These are phyloP conservation scores for Drosophila ohnishii DNA, from an alignment of 1,140 invertebrate species.

Conservation along the genomic window DNA sequence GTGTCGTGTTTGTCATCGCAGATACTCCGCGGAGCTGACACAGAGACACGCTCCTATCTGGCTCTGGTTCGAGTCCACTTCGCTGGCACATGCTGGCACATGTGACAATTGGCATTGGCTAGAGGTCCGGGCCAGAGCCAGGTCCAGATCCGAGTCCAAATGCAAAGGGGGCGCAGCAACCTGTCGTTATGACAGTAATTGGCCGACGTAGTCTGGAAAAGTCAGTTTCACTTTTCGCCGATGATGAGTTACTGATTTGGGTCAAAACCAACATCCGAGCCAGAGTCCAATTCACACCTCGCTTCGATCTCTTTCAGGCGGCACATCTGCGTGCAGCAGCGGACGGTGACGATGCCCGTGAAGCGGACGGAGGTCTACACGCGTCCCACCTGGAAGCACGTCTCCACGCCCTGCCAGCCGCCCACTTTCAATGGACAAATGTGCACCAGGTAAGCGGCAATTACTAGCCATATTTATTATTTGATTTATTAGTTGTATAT, in stretches of 20 bases:
- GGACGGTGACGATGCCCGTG: slow-evolving; percentile 83
- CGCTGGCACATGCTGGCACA: slow-evolving; percentile 41
- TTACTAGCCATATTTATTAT: neutral
- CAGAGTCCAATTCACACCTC: slow-evolving; percentile 26
- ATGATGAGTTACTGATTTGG: slow-evolving; percentile 62
- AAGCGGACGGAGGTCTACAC: slow-evolving; percentile 84
- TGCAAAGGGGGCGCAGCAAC: slow-evolving; percentile 48
- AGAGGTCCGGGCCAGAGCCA: neutral
- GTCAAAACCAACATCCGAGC: slow-evolving; percentile 36
- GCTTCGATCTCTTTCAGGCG: slow-evolving; percentile 76
- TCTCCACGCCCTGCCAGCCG: slow-evolving; percentile 84
- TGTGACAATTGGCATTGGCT: slow-evolving; percentile 55
- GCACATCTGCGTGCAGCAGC: slow-evolving; percentile 84
- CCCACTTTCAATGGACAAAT: slow-evolving; percentile 84
- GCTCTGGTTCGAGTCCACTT: slow-evolving; percentile 18
- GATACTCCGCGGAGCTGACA: slow-evolving; percentile 27
- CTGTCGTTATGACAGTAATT: slow-evolving; percentile 80
- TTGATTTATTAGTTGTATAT: neutral
- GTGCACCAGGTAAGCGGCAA: slow-evolving; percentile 73
- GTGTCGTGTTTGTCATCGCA: slow-evolving; percentile 49
- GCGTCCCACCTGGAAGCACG: slow-evolving; percentile 83
- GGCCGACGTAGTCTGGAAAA: slow-evolving; percentile 64
- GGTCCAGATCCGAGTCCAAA: slow-evolving; percentile 23
- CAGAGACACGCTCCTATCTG: slow-evolving; percentile 43
- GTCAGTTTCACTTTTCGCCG: slow-evolving; percentile 64